A percentile compares a stretch with the other conserved stretches of the same genome.
Conservation (phyloP, 2,888 invertebrate species). For the Phyto melanocephala region DNA sequence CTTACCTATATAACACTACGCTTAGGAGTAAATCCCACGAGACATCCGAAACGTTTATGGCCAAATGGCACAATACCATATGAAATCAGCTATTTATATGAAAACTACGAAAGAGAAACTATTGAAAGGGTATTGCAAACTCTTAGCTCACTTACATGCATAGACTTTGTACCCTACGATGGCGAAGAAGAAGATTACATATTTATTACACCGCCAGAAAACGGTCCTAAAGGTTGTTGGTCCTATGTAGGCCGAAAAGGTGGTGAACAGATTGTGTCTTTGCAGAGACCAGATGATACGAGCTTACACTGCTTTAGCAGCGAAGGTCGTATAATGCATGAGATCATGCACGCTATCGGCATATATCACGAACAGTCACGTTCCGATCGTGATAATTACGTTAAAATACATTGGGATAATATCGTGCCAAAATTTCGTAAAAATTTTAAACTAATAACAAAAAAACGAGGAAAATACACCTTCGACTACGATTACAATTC, state of each 20-base stretch:
- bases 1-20: conserved; percentile 82
- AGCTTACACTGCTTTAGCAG: conserved; percentile 84
- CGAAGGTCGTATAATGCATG: conserved; percentile 88
- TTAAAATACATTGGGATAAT: conserved; percentile 85
- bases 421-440: conserved; percentile 81
- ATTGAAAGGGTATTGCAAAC: conserved; percentile 82
- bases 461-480: conserved; percentile 83
- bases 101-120: conserved; percentile 80
- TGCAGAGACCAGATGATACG: conserved; percentile 82
- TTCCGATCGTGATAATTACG: conserved; percentile 83
- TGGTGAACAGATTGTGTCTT: conserved; percentile 86
- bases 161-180: conserved; percentile 84
- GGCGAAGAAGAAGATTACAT: conserved; percentile 83
- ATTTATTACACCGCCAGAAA: conserved; percentile 83
- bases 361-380: conserved; percentile 90
- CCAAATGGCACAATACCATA: conserved; percentile 83
- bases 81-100: conserved; percentile 81
- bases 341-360: conserved; percentile 89
- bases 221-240: conserved; percentile 86
- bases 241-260: conserved; percentile 87
- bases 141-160: conserved; percentile 83
- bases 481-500: conserved; percentile 88
- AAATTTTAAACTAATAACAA: conserved; percentile 84
- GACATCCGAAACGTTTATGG: conserved; percentile 84
- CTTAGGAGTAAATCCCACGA: conserved; percentile 83